These are phyloP conservation scores for Homarus gammarus DNA, from an alignment of 2,888 invertebrate genomes.

Conservation along the genomic window DNA sequence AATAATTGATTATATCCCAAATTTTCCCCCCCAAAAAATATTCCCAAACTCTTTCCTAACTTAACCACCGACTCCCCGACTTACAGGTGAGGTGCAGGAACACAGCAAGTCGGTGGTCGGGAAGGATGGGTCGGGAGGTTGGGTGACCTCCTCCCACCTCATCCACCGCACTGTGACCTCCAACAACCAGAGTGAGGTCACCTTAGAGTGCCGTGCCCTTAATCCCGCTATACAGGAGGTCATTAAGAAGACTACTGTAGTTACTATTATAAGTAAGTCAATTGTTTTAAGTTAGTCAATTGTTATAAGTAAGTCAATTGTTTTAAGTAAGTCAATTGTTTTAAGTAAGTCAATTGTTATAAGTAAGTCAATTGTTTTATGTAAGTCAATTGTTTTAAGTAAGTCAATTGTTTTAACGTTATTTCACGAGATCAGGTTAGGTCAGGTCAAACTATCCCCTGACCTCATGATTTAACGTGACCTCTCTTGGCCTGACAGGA, in stretches of 20 bases:
- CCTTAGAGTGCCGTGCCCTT: conserved; percentile 93
- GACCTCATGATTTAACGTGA: background rate
- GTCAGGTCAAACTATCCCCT: no score
- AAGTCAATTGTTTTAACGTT: no score
- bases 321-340: no score
- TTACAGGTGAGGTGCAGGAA: conserved; percentile 36
- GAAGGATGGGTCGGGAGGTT: conserved; percentile 82
- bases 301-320: no score
- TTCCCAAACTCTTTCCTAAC: no score
- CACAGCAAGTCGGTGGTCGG: conserved; percentile 33
- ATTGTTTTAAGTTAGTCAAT: no score
- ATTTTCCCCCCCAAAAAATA: no score
- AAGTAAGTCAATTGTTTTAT: no score
- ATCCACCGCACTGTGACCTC: conserved; percentile 86
- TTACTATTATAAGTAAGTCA: conserved; percentile 94
- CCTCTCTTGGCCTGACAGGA: conserved; percentile 82
- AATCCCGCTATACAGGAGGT: conserved; percentile 93
- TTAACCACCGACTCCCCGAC: background rate
- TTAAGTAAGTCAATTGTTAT: no score
- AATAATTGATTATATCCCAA: no score
- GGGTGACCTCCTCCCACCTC: conserved; percentile 93
- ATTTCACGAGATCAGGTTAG: no score
- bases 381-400: no score
- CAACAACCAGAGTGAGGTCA: conserved; percentile 86
- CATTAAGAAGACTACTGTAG: conserved; percentile 92